Percentiles rank a stretch among this genome's conserved stretches.
phyloP scores from a whole-genome alignment of 1,140 invertebrate genomes.

The Scaptodrosophila lebanonensis region DNA sequence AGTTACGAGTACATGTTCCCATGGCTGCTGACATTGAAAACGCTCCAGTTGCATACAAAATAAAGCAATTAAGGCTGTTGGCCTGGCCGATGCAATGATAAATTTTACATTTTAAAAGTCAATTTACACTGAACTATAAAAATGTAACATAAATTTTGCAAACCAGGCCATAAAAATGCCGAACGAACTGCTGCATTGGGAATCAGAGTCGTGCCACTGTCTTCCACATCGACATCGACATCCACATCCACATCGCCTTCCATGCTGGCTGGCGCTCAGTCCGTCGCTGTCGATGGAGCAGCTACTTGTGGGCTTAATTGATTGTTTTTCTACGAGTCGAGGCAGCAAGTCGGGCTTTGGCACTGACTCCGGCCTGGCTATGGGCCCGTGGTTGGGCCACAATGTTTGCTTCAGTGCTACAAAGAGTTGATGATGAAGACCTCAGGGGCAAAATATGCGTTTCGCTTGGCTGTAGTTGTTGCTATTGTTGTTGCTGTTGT shows the following conservation, averaged over 20 bases:
- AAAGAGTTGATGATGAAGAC: constrained; percentile 56
- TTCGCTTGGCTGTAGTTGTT: not conserved
- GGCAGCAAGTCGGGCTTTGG: constrained; percentile 12
- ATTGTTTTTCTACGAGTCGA: constrained; percentile 72
- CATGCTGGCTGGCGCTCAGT: constrained; percentile 50
- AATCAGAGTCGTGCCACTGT: constrained; percentile 34
- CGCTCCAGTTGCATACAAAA: too few species aligned
- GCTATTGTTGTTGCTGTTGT: constrained; percentile 8
- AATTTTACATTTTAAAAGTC: constrained; percentile 75
- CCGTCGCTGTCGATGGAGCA: constrained; percentile 31
- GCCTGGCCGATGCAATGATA: constrained; percentile 53
- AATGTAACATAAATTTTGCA: constrained; percentile 73
- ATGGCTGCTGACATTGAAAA: too few species aligned
- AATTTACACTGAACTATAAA: constrained; percentile 76
- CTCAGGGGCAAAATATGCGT: constrained; percentile 67
- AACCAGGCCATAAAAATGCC: constrained; percentile 68
- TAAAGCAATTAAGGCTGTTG: constrained; percentile 48
- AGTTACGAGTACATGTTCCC: too few species aligned
- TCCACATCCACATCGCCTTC: constrained; percentile 9
- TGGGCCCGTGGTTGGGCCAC: not conserved
- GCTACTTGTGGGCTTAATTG: constrained; percentile 72
- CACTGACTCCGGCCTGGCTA: constrained; percentile 12
- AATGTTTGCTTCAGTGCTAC: not conserved
- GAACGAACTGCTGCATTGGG: constrained; percentile 1
- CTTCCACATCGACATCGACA: constrained; percentile 12